Evolutionary conservation across 2,888 invertebrate species (phyloP).

Genomic region (Campoplex capitator): DNA sequence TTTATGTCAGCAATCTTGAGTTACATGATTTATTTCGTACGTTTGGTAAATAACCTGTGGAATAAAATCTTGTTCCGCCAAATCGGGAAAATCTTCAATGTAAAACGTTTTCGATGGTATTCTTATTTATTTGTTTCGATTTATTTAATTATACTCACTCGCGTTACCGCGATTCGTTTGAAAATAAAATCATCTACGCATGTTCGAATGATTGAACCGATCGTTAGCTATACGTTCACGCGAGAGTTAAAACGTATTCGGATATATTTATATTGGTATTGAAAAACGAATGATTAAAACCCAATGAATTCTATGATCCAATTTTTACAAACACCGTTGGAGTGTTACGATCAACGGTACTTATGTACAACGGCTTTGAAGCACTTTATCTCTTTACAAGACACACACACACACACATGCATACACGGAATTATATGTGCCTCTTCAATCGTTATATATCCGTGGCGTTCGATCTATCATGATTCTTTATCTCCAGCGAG

Average conservation of each 20-base stretch:
- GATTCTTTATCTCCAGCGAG: conserved; percentile 21
- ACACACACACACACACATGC: neutral
- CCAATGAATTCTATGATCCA: neutral
- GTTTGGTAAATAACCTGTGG: neutral
- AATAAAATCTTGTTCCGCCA: neutral
- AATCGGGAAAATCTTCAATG: neutral
- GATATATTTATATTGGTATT: neutral
- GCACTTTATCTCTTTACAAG: conserved; percentile 71
- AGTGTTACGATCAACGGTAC: conserved; percentile 78
- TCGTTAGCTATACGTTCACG: too few species aligned
- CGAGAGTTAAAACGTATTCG: neutral
- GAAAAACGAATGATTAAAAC: neutral
- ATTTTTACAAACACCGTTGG: neutral
- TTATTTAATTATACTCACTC: too few species aligned
- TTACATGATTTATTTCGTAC: neutral
- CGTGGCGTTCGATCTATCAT: conserved; percentile 55
- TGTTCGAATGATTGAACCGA: too few species aligned
- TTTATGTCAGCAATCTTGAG: neutral
- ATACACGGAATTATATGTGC: neutral
- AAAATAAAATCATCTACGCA: neutral
- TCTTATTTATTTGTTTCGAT: too few species aligned
- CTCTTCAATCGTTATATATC: conserved; percentile 39
- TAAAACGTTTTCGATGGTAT: neutral
- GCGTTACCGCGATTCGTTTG: too few species aligned
- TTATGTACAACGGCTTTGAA: conserved; percentile 75